These are phyloP conservation scores for Sinotaia quadrata DNA, from an alignment of 2,888 invertebrate genomes.

Conservation along the genomic window DNA sequence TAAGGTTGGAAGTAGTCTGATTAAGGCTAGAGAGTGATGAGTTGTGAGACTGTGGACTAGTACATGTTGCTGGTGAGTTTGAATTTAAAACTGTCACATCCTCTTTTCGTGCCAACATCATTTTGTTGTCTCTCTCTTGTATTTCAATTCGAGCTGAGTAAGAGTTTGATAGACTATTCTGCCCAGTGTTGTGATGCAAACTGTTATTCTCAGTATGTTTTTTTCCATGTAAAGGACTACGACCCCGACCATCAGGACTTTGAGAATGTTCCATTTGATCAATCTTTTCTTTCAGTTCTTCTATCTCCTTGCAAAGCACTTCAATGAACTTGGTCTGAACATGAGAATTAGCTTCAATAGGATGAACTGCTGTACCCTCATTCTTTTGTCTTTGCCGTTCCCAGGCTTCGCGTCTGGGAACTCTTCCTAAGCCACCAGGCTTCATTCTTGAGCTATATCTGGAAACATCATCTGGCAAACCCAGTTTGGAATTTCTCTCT, in stretches of 20 bases:
- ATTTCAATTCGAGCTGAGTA: slow-evolving; percentile 17
- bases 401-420: slow-evolving; percentile 45
- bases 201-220: background rate
- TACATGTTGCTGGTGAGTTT: background rate
- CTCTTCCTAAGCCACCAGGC: slow-evolving; percentile 31
- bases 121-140: slow-evolving; percentile 23
- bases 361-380: background rate
- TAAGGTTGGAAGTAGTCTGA: background rate
- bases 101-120: slow-evolving; percentile 11
- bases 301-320: slow-evolving; percentile 51
- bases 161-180: slow-evolving; percentile 1
- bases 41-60: background rate
- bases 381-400: slow-evolving; percentile 32
- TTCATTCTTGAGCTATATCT: too few relatives aligned
- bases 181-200: background rate
- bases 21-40: background rate
- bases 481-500: slow-evolving; percentile 9
- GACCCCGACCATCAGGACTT: background rate
- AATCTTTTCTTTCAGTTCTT: slow-evolving; percentile 57
- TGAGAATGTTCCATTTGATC: slow-evolving; percentile 49
- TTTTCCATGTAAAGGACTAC: background rate
- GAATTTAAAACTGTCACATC: background rate
- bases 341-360: slow-evolving; percentile 21
- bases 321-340: slow-evolving; percentile 39
- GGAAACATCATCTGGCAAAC: slow-evolving; percentile 11